phyloP scores from a whole-genome alignment of 2,797 vertebrate species.

The Lateolabrax maculatus region DNA sequence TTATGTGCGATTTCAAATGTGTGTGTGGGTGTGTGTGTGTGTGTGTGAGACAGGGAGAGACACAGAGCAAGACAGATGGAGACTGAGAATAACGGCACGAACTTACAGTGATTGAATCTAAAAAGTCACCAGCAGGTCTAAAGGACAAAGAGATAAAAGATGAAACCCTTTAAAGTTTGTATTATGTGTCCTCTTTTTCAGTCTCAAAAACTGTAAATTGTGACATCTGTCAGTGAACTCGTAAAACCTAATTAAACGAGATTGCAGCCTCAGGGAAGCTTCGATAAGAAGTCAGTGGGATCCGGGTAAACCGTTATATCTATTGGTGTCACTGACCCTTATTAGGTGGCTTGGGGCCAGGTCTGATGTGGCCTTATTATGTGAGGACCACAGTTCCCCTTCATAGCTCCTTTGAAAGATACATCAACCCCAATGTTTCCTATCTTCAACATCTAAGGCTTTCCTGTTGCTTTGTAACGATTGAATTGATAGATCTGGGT shows the following conservation, averaged over 20 bases:
- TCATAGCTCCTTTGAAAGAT: slow-evolving; percentile 14
- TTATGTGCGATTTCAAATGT: slow-evolving; percentile 7
- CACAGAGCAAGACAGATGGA: slow-evolving; percentile 14
- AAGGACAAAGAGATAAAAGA: slow-evolving; percentile 23
- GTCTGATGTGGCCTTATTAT: slow-evolving; percentile 31
- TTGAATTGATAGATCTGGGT: slow-evolving; percentile 30
- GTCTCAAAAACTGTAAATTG: background rate
- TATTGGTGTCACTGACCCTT: slow-evolving; percentile 37
- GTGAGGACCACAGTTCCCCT: slow-evolving; percentile 14
- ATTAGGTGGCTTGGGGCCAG: slow-evolving; percentile 3
- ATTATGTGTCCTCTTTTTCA: background rate
- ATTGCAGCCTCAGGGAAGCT: slow-evolving; percentile 37
- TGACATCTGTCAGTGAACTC: slow-evolving; percentile 31
- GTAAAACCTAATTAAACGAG: slow-evolving; percentile 26
- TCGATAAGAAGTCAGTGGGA: slow-evolving; percentile 42
- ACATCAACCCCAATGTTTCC: slow-evolving; percentile 19
- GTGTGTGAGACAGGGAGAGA: background rate
- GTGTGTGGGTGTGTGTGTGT: background rate
- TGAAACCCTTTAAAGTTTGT: slow-evolving; percentile 19
- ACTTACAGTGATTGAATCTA: slow-evolving; percentile 8
- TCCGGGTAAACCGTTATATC: slow-evolving; percentile 48
- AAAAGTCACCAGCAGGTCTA: slow-evolving; percentile 25
- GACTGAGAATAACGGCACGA: slow-evolving; percentile 16
- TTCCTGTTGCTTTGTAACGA: slow-evolving; percentile 1
- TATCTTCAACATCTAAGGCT: slow-evolving; percentile 23